Base-by-base conservation (phyloP, 2,797 vertebrate genomes). In the Sebastes elongatus region DNA sequence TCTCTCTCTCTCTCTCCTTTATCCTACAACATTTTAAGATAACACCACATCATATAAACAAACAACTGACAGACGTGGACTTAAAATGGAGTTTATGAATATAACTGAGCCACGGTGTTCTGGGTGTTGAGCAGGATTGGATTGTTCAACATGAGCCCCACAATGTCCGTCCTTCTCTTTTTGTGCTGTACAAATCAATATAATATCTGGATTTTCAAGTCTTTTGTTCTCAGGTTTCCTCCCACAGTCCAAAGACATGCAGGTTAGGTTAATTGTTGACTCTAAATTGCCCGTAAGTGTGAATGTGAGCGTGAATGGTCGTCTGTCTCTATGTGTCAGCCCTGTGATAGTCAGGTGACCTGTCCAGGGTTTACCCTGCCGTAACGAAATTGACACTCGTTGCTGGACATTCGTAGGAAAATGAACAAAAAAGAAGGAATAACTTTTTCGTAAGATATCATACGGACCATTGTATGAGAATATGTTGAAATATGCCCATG, bases 141-240 rank as follows among this genome's bases (percentile, higher is more conserved):
- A 69, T 88, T 84, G 71, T 86, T 83, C 25, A 74, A 20, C 5
- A 32, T 74, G 57, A 33, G 11, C 59, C 52, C 55, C n/a, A 10
- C 55, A 71, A 8, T 74, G 22, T 87, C 27, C 69, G 64, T 74
- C 59, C 74, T 76, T 88, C 78, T 82, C 73, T 66, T 88, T 93
- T 74, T 94, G 67, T 93, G 81, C 83, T 93, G 30, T 65, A 80
- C 14, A 71, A 78, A 78, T 78, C 74, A 87, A 83, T 78, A 73
- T 53, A 80, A 28, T 81, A 75, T 52, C 33, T 81, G 69, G 38
- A 85, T 85, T 86, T 77, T 46, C 30, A 42, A 69, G 53, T 67
- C 14, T 85, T 42, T 78, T 1, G 38, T 42, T 42, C 38, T 42
- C 38, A 7, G 38, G 38, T 16, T 42, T 42, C 38, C 38, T 42